phyloP scores from a whole-genome alignment of 2,888 invertebrate species.

The Therioaphis trifolii region DNA sequence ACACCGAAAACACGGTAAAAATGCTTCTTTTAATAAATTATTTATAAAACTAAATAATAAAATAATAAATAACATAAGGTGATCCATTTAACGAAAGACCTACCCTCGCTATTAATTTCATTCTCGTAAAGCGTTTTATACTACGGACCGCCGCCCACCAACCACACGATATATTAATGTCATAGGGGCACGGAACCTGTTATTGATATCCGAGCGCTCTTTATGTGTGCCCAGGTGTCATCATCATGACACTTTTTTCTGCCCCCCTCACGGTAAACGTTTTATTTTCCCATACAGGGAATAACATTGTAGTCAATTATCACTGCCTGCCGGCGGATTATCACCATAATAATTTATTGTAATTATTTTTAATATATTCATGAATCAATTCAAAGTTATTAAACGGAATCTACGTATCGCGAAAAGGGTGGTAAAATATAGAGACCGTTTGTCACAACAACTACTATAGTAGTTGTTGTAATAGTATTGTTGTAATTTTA shows the following conservation, averaged over 20 bases:
- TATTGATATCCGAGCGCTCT: constrained; percentile 14
- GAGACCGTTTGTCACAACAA: too few relatives aligned
- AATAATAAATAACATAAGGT: neutral
- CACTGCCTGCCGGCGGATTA: too few relatives aligned
- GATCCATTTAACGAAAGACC: constrained; percentile 3
- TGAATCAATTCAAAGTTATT: too few relatives aligned
- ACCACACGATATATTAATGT: neutral
- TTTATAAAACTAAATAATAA: neutral
- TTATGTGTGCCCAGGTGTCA: neutral
- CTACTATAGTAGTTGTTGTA: too few relatives aligned
- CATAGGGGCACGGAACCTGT: neutral
- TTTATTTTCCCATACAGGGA: neutral
- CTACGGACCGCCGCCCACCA: neutral
- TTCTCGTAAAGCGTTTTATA: neutral
- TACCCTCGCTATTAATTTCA: neutral
- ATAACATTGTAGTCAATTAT: too few relatives aligned
- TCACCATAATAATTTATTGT: too few relatives aligned
- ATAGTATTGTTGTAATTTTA: too few relatives aligned
- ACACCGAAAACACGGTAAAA: neutral
- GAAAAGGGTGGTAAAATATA: too few relatives aligned
- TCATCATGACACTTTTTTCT: neutral
- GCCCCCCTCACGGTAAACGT: neutral
- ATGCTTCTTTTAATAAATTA: neutral
- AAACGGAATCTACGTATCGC: too few relatives aligned
- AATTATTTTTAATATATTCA: too few relatives aligned